Base-by-base conservation (phyloP, 2,888 invertebrate genomes). In the Hypena proboscidalis region DNA sequence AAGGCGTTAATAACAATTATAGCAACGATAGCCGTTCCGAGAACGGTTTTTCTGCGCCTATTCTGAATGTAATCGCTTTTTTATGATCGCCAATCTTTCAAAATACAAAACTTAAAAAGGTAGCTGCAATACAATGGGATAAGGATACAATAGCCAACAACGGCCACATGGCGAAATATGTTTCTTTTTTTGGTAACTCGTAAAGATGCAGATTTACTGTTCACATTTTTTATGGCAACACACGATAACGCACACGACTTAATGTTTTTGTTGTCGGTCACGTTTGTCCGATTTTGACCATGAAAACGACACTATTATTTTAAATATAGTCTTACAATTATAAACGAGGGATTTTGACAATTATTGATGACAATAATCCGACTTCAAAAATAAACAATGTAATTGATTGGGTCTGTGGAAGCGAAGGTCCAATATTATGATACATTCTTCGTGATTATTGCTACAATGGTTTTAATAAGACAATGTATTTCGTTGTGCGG, bases 201-300 rank as follows among this genome's bases (percentile, higher is more conserved):
- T 69, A 78, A 78, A 77, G 75, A 79, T 83, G 80, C 75, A 74
- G 77, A 78, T 83, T 80, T 80, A 83, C 83, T 81, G 82, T 83
- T 78, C 69, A 57, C 59, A 70, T 75, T 67, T 60, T 57, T 61
- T 56, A 60, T 74, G 71, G 74, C 66, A 69, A 73, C 67, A 70
- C 52, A 65, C 76, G 78, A 80, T 81, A 82, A 74, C 58, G 60
- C 40, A 51, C 51, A 40, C 33, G 47, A 42, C 48, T 66, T 54
- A n/a, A 64, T 56, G 45, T 59, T 66, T 60, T 57, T 54, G 22
- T 42, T 53, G 35, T 45, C 34, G 21, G 40, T 35, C 36, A 38
- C 38, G 13, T 51, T 57, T 57, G 44, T 37, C 46, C 37, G 20
- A 22, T 44, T 48, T 47, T 46, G 40, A 31, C 37, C 17, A 32